phyloP scores from a whole-genome alignment of 1,140 invertebrate genomes.

The Ips nitidus region DNA sequence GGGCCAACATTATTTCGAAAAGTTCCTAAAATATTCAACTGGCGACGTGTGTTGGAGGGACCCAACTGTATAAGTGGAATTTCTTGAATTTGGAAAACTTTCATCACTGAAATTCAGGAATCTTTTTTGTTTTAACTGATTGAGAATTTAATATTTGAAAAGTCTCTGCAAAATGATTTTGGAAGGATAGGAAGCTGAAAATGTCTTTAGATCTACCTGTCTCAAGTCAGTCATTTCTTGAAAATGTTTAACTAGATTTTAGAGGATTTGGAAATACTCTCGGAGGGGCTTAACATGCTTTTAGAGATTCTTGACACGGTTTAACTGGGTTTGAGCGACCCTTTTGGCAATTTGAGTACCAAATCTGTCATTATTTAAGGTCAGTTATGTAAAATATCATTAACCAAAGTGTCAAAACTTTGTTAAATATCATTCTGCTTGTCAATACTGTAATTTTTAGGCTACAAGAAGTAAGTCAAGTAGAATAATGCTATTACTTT shows the following conservation, averaged over 20 bases:
- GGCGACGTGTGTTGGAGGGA: constrained; percentile 6
- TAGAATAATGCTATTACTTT: too few species aligned
- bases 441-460: too few species aligned
- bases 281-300: too few species aligned
- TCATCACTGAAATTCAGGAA: background rate
- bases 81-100: constrained; percentile 15
- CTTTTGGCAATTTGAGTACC: too few species aligned
- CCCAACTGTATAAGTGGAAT: constrained; percentile 13
- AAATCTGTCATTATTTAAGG: too few species aligned
- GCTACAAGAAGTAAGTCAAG: too few species aligned
- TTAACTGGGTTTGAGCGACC: too few species aligned
- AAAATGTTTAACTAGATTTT: background rate
- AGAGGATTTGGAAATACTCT: background rate
- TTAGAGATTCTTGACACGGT: too few species aligned
- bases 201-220: background rate
- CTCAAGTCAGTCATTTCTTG: background rate
- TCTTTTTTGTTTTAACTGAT: background rate
- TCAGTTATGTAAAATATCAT: too few species aligned
- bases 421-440: too few species aligned
- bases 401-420: too few species aligned
- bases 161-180: background rate
- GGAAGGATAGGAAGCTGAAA: background rate
- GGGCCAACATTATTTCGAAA: constrained; percentile 1
- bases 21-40: constrained; percentile 20
- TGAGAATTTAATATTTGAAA: background rate